Conservation (phyloP, 2,888 invertebrate genomes). For the Tortrix viridana region DNA sequence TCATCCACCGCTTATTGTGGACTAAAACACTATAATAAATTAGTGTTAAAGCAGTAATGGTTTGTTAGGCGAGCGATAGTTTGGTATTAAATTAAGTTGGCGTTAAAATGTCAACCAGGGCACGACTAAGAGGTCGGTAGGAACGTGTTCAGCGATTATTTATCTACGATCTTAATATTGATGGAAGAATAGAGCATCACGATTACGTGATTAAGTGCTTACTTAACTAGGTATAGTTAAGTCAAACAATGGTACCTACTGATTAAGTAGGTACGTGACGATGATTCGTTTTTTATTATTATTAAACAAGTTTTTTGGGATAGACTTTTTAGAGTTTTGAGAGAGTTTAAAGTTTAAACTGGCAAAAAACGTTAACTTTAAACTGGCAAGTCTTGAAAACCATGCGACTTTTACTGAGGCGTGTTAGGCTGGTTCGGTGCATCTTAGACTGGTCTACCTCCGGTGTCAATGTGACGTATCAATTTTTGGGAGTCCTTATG, state of each 20-base stretch:
- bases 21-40: neutral
- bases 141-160: conserved; percentile 21
- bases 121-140: conserved; percentile 22
- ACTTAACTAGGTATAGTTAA: conserved; percentile 27
- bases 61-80: neutral
- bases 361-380: too few species aligned
- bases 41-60: conserved; percentile 19
- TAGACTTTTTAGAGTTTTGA: too few species aligned
- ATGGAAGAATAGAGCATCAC: conserved; percentile 12
- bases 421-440: too few species aligned
- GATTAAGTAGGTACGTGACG: conserved; percentile 28
- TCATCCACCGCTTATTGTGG: conserved; percentile 38
- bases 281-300: too few species aligned
- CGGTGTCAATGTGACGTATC: too few species aligned
- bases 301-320: too few species aligned
- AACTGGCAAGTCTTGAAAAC: too few species aligned
- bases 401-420: too few species aligned
- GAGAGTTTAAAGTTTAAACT: too few species aligned
- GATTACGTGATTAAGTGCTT: conserved; percentile 13
- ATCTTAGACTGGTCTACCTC: too few species aligned
- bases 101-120: conserved; percentile 32
- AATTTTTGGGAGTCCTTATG: too few species aligned
- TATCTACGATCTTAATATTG: conserved; percentile 28
- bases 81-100: neutral
- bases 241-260: neutral